Base-by-base conservation (phyloP, 2,888 invertebrate species). In the Drosophila anceps region DNA sequence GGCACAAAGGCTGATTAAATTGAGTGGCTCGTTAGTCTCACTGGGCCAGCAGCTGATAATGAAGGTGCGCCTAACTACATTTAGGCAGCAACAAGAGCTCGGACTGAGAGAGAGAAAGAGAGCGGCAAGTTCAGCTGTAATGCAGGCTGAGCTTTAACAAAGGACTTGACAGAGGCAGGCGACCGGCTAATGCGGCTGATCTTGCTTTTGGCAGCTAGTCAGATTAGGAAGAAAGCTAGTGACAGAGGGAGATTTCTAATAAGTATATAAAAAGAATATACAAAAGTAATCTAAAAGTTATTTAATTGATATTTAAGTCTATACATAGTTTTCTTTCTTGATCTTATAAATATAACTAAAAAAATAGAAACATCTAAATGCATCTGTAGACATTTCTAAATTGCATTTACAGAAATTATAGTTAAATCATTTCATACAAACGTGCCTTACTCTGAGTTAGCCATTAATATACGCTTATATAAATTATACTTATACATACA, bases 1-100 rank as follows among this genome's bases (percentile, higher is more conserved):
- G 39, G 55, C 59, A 72, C 66, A 72, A 72, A 73, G 77, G 50
- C 76, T 44, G 62, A 68, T 76, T 72, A 80, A 78, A 73, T 80
- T 76, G 68, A 72, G 72, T 59, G 59, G 65, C 69, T 79, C 69
- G 79, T 61, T 61, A 74, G 76, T 33, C 43, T 35, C 62, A 43
- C 13, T 24, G 37, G 43, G 29, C n/a, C 41, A 41, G 48, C 44
- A 37, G 48, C 48, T 29, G 70, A 70, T 65, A 61, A 65, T 65
- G 54, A 46, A 58, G 75, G 29, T 59, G 69, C 31, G 48, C 33
- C 61, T n/a, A 46, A 54, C 79, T 61, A 66, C 67, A 75, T 67
- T 67, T 64, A 27, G 61, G 46, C 20, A 51, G 12, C 12, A 29
- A 10, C 20, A 13, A 24, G 37, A 39, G 18, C n/a, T 29, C n/a